Base-by-base conservation (phyloP, 1,140 invertebrate genomes). In the Aricia agestis region DNA sequence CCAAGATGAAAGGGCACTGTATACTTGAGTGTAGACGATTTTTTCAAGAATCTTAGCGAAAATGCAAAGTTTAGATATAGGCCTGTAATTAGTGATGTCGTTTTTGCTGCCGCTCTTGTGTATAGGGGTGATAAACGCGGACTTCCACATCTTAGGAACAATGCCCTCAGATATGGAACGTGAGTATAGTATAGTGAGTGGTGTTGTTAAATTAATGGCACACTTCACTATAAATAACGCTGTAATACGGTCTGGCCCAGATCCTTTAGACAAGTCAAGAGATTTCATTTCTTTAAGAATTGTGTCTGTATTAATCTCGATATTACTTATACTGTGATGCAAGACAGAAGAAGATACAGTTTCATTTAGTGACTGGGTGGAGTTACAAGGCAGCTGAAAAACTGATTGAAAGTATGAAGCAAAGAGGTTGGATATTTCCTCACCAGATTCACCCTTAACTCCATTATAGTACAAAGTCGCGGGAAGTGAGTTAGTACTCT, bases 211-310 rank as follows among this genome's bases (percentile, higher is more conserved):
- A 10, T 41, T 19, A 45, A 57, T 52, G 15, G 80, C 72, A 73
- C 78, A 80, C 13, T 76, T 78, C 6, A 71, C 42, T 7, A 78
- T 70, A 70, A 77, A 77, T 41, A 73, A 42, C 5, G 78, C 69
- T 13, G 66, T 32, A n/a, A 80, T 74, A 13, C 18, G 15, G 59
- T 78, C 78, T 1, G 76, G n/a, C n/a, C n/a, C n/a, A n/a, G n/a
- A n/a, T n/a, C n/a, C n/a, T n/a, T n/a, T n/a, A n/a, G n/a, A n/a
- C n/a, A n/a, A n/a, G 74, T 1, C 58, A 18, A 67, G 18, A 4
- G 36, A 45, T 5, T 63, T 68, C n/a, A 68, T 57, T 13, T 41
- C n/a, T 63, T 72, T 68, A 10, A 42, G 19, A 11, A 68, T 52
- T 4, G 10, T 2, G 1, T 18, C 32, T 2, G 25, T 32, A 42